Conservation (phyloP, 2,888 invertebrate species). For the Orthosia gothica region DNA sequence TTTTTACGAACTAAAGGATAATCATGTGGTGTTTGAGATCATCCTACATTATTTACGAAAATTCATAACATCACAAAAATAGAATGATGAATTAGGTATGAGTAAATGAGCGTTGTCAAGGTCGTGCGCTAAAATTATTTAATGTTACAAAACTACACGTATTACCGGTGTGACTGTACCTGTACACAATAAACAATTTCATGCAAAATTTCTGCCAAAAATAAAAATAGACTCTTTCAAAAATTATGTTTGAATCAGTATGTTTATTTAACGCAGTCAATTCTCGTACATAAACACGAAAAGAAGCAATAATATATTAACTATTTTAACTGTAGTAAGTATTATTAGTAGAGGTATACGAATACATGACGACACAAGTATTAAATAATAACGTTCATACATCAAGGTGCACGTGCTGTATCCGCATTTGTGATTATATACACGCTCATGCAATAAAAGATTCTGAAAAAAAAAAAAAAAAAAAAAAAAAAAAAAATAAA, state of each 20-base stretch:
- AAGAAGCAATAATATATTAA: no score
- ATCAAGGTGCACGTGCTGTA: background rate
- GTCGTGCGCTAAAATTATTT: constrained; percentile 27
- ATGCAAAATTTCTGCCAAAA: background rate
- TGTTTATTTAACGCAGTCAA: no score
- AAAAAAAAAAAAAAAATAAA: no score
- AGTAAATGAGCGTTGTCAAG: constrained; percentile 35
- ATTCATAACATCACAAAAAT: constrained; percentile 30
- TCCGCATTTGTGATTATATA: constrained; percentile 7
- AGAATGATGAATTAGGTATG: constrained; percentile 43
- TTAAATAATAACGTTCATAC: background rate
- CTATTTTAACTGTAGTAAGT: no score
- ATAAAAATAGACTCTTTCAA: background rate
- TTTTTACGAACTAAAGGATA: background rate
- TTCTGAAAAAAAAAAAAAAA: constrained; percentile 14
- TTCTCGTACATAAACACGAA: no score
- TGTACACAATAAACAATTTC: constrained; percentile 17
- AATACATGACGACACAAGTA: background rate
- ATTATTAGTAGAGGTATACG: no score
- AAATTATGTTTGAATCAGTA: no score
- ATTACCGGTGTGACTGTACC: constrained; percentile 3
- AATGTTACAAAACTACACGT: constrained; percentile 35
- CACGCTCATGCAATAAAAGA: constrained; percentile 20
- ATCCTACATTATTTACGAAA: constrained; percentile 18
- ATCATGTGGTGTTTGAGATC: background rate